phyloP scores from a whole-genome alignment of 2,888 invertebrate species.

The Limenitis camilla region DNA sequence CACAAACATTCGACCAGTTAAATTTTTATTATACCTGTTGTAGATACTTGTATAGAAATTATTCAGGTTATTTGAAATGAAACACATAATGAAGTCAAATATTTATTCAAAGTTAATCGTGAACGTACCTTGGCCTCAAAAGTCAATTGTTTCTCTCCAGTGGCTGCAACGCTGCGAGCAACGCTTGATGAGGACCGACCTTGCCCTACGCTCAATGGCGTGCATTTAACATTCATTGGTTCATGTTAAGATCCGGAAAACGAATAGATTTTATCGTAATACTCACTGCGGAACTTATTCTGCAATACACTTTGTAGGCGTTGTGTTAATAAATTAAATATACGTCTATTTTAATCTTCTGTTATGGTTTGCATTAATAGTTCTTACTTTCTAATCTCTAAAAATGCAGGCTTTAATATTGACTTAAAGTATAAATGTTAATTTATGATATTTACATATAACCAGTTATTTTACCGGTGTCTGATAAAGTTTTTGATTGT shows the following conservation, averaged over 20 bases:
- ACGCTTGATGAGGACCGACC: slow-evolving; percentile 19
- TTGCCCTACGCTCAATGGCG: slow-evolving; percentile 19
- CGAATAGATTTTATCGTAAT: slow-evolving; percentile 14
- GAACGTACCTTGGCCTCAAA: slow-evolving; percentile 21
- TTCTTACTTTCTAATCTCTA: neutral
- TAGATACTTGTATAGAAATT: neutral
- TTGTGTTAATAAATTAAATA: neutral
- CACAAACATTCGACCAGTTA: too few relatives aligned
- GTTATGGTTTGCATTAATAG: neutral
- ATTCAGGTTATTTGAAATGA: neutral
- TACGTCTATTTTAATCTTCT: neutral
- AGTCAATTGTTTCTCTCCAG: slow-evolving; percentile 15
- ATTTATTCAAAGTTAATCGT: neutral
- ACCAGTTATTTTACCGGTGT: too few relatives aligned
- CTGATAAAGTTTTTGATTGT: too few relatives aligned
- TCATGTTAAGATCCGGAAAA: slow-evolving; percentile 5
- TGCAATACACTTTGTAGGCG: neutral
- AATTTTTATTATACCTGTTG: neutral
- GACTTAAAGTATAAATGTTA: too few relatives aligned
- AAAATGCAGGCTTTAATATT: neutral
- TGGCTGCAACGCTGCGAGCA: slow-evolving; percentile 16
- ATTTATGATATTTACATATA: too few relatives aligned
- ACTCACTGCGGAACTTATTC: slow-evolving; percentile 1
- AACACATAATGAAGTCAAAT: neutral
- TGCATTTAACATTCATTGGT: slow-evolving; percentile 13